Evolutionary conservation across 2,797 vertebrate genomes (phyloP).

Genomic region (Loriculus beryllinus): DNA sequence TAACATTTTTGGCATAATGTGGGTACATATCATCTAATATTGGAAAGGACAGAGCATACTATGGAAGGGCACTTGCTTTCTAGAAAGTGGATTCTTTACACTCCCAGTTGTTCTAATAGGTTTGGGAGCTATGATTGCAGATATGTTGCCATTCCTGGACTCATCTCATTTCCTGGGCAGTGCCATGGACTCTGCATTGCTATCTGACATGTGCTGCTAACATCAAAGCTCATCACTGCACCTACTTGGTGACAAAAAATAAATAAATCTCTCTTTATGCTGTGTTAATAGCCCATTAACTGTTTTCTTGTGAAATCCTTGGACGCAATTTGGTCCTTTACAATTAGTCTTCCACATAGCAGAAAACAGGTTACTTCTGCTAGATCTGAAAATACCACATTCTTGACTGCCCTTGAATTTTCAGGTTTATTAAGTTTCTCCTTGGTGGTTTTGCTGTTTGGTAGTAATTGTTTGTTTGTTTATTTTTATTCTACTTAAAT

Average conservation of each 20-base stretch:
- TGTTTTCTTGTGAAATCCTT: neutral
- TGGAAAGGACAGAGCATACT: neutral
- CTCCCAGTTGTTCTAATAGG: fast-evolving
- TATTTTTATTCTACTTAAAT: neutral
- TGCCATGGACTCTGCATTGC: neutral
- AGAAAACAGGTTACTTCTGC: neutral
- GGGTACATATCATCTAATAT: neutral
- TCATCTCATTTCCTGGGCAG: neutral
- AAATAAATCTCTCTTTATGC: fast-evolving
- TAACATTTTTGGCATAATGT: neutral
- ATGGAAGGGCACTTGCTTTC: neutral
- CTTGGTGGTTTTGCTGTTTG: neutral
- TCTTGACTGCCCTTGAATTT: neutral
- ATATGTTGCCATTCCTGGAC: neutral
- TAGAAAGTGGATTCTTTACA: neutral
- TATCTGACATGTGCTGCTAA: neutral
- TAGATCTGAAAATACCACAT: neutral
- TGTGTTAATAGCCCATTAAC: neutral
- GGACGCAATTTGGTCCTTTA: neutral
- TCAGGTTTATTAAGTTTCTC: neutral
- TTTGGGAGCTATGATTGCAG: neutral
- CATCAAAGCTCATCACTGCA: neutral
- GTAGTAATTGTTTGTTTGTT: neutral
- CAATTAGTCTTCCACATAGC: neutral
- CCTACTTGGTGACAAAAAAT: neutral